Evolutionary conservation across 2,797 vertebrate species (phyloP), one percentile per base, ranked within the genome.

Genomic region (Sebastes itinus): DNA sequence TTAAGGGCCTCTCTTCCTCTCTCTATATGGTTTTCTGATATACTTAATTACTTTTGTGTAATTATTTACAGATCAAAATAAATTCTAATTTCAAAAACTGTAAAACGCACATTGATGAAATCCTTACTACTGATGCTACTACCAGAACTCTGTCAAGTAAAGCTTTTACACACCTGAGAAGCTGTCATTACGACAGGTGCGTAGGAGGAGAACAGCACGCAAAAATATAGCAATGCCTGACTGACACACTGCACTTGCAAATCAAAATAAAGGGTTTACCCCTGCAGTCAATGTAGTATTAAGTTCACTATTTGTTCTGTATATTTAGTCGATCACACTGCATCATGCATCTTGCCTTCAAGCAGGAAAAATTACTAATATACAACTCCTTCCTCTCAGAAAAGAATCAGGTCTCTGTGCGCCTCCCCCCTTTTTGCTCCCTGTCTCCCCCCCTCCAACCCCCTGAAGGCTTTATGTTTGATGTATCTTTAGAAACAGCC

Each of bases 401-500:
- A 54, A 71, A 79, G 13, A 92, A 90, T 72, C 81, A 92, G 88
- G 78, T 89, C 87, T 90, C 63, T 72, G 54, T 64, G 49, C 60
- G 76, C 77, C 72, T 55, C 68, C 58, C 80, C 23, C 64, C 9
- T 61, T 1, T 68, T 49, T 64, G 8, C 42, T 66, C 30, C 32
- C 63, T 9, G 2, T 12, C 66, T 27, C 6, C 64, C 30, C 16
- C 49, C 38, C 22, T 28, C 25, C 18, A 25, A 70, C 67, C 52
- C 62, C 70, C 68, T 33, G 4, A 38, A 64, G 60, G 78, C 70
- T 86, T 81, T 73, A 69, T 90, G 75, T 85, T 89, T 81, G 84
- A 86, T 89, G 70, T 91, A 87, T 94, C 84, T 94, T 92, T 93
- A 92, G 87, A 92, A 95, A 88, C 93, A 90, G 88, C 77, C 75